phyloP scores from a whole-genome alignment of 2,888 invertebrate species.

The Automeris io region DNA sequence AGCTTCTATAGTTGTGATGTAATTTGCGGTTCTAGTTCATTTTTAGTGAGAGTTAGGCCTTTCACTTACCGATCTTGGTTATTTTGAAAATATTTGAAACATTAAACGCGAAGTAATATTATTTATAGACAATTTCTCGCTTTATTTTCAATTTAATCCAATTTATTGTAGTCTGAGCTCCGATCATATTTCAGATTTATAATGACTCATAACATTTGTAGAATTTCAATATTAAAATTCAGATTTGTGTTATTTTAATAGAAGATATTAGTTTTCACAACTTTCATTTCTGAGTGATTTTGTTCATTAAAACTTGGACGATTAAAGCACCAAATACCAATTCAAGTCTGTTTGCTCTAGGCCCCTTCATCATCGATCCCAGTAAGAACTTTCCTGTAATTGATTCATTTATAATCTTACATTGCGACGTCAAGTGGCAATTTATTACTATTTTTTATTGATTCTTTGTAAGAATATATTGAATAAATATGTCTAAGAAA shows the following conservation, averaged over 20 bases:
- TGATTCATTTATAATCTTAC: conserved; percentile 46
- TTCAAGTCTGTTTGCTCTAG: conserved; percentile 31
- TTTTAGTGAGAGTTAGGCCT: too few relatives aligned
- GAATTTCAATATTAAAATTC: too few relatives aligned
- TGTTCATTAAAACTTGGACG: conserved; percentile 55
- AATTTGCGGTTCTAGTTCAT: conserved; percentile 11
- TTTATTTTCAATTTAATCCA: conserved; percentile 31
- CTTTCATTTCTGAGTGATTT: not conserved
- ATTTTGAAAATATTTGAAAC: conserved; percentile 30
- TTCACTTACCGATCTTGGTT: conserved; percentile 32
- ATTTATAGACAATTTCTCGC: conserved; percentile 18
- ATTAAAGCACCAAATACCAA: conserved; percentile 54
- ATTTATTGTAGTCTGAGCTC: too few relatives aligned
- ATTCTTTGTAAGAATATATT: too few relatives aligned
- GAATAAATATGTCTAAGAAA: too few relatives aligned
- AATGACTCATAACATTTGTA: too few relatives aligned
- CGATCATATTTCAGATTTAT: too few relatives aligned
- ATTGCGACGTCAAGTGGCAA: conserved; percentile 28
- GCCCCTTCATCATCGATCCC: conserved; percentile 43
- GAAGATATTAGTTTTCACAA: not conserved
- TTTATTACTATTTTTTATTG: conserved; percentile 31
- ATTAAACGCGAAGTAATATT: conserved; percentile 37
- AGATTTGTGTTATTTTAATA: too few relatives aligned
- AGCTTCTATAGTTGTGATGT: not conserved
- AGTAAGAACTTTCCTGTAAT: conserved; percentile 34